phyloP scores from a whole-genome alignment of 2,888 invertebrate species.

The Auanema freiburgensis region DNA sequence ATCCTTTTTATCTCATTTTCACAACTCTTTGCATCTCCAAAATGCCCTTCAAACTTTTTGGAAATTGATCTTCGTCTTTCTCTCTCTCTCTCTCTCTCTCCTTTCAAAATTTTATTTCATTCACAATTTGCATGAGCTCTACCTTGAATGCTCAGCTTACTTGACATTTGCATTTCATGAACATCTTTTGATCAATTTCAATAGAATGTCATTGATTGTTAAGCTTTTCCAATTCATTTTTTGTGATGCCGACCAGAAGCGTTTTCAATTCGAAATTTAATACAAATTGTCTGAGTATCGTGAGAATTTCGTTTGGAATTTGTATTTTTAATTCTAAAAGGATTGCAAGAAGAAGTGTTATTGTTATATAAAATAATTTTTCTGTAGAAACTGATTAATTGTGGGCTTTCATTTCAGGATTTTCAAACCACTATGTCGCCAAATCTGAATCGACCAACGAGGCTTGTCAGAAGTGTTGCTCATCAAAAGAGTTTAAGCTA shows the following conservation, averaged over 20 bases:
- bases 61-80: too few relatives aligned
- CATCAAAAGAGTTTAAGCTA: constrained; percentile 54
- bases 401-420: not conserved
- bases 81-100: too few relatives aligned
- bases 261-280: not conserved
- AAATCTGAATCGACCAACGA: constrained; percentile 38
- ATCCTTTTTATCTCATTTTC: too few relatives aligned
- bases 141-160: too few relatives aligned
- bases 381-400: not conserved
- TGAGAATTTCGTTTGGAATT: not conserved
- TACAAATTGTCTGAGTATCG: not conserved
- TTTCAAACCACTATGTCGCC: constrained; percentile 35
- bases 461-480: constrained; percentile 38
- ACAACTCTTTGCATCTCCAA: too few relatives aligned
- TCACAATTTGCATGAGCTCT: too few relatives aligned
- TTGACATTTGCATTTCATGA: too few relatives aligned
- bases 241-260: not conserved
- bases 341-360: not conserved
- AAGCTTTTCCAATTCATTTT: too few relatives aligned
- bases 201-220: not conserved
- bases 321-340: not conserved
- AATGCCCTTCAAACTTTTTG: too few relatives aligned
- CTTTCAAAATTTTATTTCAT: too few relatives aligned
- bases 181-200: constrained; percentile 1
- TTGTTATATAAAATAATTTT: not conserved